Evolutionary conservation across 2,888 invertebrate genomes (phyloP).

Genomic region (Ceriagrion tenellum): DNA sequence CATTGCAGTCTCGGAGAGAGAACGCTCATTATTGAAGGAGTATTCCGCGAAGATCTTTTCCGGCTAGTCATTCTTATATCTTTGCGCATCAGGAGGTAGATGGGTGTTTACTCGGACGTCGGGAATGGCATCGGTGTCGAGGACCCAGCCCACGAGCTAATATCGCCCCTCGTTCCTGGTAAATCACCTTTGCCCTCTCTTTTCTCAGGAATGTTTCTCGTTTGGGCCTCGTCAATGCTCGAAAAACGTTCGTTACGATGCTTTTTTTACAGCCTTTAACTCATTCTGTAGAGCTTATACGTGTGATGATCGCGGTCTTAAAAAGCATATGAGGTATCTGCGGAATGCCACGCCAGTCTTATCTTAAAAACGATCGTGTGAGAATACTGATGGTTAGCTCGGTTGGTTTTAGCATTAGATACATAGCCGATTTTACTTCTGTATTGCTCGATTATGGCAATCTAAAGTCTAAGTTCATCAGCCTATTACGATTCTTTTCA

Average conservation of each 20-base stretch:
- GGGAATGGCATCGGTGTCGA: background rate
- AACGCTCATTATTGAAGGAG: background rate
- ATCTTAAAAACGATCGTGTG: too few relatives aligned
- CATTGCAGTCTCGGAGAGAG: background rate
- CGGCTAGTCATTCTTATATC: constrained; percentile 9
- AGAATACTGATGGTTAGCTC: too few relatives aligned
- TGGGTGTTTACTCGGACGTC: background rate
- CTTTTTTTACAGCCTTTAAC: background rate
- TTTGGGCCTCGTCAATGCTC: background rate
- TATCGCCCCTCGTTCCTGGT: background rate
- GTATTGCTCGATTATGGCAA: too few relatives aligned
- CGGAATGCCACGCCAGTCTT: too few relatives aligned
- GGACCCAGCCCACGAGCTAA: background rate
- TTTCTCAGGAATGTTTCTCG: background rate
- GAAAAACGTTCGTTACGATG: background rate
- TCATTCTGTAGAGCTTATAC: background rate
- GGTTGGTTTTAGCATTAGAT: too few relatives aligned
- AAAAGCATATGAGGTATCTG: too few relatives aligned
- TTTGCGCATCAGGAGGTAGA: background rate
- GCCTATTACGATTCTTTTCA: too few relatives aligned
- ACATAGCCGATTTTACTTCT: too few relatives aligned
- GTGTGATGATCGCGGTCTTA: too few relatives aligned
- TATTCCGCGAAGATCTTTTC: background rate
- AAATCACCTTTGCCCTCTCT: background rate
- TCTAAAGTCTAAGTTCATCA: too few relatives aligned